Base-by-base conservation (phyloP, 2,797 vertebrate genomes). In the Peromyscus melanophrys region DNA sequence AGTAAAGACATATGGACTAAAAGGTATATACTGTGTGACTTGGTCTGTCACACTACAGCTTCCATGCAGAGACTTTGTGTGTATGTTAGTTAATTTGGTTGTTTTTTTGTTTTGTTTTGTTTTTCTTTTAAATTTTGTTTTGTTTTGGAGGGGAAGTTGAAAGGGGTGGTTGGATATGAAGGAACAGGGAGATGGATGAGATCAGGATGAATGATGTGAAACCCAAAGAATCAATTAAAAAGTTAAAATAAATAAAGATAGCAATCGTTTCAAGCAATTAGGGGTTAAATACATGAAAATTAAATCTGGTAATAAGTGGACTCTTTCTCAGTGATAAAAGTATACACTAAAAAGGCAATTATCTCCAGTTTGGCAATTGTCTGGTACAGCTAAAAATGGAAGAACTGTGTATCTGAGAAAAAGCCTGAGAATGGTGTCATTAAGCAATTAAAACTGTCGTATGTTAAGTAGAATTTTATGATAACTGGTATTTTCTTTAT, bases 391-490 rank as follows among this genome's bases (percentile, higher is more conserved):
- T 96, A 49, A 55, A 67, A 88, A 46, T 4, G 16, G 94, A 71
- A 46, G 77, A 4, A 96, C 89, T 57, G 49, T 59, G 52, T 77
- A 27, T 90, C 2, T 37, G 31, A 96, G 95, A 61, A 97, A 52
- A 55, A 95, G 14, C 88, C 19, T 84, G 96, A 29, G 81, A 97
- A 73, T 97, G 95, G 91, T 43, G 1, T 61, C 86, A 83, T 97
- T 94, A 97, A 94, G 16, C 77, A 97, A 96, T 97, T 97, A 97
- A 97, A 97, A 65, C 37, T 91, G 52, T 96, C 25, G 92, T 89
- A 83, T n/a, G 5, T 96, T 94, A 80, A 12, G 59, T 10, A 91
- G 29, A 77, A 89, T 96, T 81, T 95, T 93, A 71, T 96, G 71
- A 95, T 97, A 87, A 97, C 94, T 97, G 78, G 63, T 95, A 69